These are phyloP conservation scores for Sebastes fasciatus DNA, from an alignment of 2,113 vertebrate species.

Conservation along the genomic window DNA sequence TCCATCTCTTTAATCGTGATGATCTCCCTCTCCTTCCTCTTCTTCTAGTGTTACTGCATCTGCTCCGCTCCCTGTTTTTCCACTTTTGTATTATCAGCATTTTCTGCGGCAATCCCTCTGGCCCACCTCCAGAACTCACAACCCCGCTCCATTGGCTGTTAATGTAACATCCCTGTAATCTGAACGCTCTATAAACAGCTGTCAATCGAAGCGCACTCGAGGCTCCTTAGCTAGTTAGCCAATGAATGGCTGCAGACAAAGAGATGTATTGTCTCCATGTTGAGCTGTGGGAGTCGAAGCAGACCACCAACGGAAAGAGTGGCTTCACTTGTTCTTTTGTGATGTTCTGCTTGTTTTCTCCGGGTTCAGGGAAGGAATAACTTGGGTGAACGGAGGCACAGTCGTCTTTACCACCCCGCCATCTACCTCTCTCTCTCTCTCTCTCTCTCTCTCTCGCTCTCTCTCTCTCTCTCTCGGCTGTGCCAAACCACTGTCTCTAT, in stretches of 20 bases:
- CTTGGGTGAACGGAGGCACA: conserved; percentile 68
- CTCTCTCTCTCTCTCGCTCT: conserved; percentile 51
- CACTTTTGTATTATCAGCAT: conserved; percentile 21
- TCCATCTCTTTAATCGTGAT: conserved; percentile 6
- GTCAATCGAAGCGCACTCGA: conserved; percentile 56
- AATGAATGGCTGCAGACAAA: conserved; percentile 59
- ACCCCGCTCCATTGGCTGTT: conserved; percentile 54
- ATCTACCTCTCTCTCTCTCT: conserved; percentile 63
- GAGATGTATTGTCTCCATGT: conserved; percentile 57
- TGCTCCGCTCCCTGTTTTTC: background rate
- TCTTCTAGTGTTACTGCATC: background rate
- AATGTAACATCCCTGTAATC: conserved; percentile 61
- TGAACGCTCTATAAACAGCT: conserved; percentile 57
- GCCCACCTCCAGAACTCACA: conserved; percentile 62
- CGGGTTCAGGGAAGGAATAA: conserved; percentile 53
- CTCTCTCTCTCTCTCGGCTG: conserved; percentile 31
- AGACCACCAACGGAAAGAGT: conserved; percentile 66
- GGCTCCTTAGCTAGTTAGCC: conserved; percentile 50
- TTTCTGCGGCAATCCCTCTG: conserved; percentile 32
- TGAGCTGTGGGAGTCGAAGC: conserved; percentile 40
- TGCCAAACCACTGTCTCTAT: conserved; percentile 92
- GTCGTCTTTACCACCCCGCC: conserved; percentile 62
- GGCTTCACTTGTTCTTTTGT: conserved; percentile 67
- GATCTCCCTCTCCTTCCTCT: background rate
- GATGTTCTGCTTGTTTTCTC: conserved; percentile 63